Evolutionary conservation across 2,888 invertebrate genomes (phyloP), one percentile per base, ranked within the genome.

Genomic region (Flexamia atlantica): DNA sequence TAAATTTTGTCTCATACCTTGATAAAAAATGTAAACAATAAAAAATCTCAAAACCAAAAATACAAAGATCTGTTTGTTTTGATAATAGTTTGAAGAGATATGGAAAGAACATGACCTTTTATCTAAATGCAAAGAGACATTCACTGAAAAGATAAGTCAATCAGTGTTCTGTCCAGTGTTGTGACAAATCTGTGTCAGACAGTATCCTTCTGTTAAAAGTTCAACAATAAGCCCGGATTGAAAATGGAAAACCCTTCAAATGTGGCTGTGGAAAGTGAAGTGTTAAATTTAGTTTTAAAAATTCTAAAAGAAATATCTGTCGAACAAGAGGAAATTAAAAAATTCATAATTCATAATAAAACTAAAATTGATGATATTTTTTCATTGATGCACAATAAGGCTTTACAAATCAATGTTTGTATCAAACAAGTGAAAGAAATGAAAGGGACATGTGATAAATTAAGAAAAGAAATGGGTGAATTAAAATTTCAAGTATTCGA

Each of bases 371-470:
- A 81, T 36, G 64, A 81, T 81, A 25, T 81, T 2, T 40, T 64
- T 64, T 81, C 81, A n/a, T 64, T 81, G 81, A 64, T 81, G 50
- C 81, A 81, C 32, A 81, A 81, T 32, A 81, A 81, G 36, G 9
- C 72, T 23, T 72, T 72, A 42, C 72, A 72, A 72, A 36, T 72
- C 25, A 72, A 72, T 23, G 42, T 72, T 72, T 72, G 72, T 72
- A 20, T 42, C 12, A 72, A 42, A 23, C 42, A 72, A 42, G 72
- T 72, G 1, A 36, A 42, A 42, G 72, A 72, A 72, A 72, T 72
- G 72, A 72, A 72, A 23, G 42, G 17, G 14, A 30, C 23, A 9
- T 72, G 72, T 42, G 42, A 30, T 7, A 72, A 72, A 42, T 42
- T 72, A 32, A 72, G 72, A 32, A 72, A 72, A 23, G 72, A 72